Evolutionary conservation across 2,888 invertebrate genomes (phyloP), one percentile per base, ranked within the genome.

Genomic region (Lepidochrysops patricia): DNA sequence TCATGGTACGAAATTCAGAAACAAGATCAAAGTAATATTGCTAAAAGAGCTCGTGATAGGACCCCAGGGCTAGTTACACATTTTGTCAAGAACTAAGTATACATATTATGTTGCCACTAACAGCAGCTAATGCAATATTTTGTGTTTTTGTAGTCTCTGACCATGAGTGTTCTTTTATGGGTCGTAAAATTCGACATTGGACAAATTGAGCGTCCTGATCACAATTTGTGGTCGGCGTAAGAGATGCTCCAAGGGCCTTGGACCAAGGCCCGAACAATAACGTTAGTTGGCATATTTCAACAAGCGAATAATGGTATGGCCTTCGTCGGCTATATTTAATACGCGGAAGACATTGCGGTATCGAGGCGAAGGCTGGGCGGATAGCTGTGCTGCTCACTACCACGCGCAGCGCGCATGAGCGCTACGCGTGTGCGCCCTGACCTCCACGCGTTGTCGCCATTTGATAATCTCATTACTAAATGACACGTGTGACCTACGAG

Each of bases 251-350:
- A 82, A n/a, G n/a, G n/a, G n/a, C n/a, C n/a, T n/a, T n/a, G n/a
- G n/a, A n/a, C n/a, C n/a, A n/a, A 83, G 78, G 82, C 77, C 79
- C 74, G 70, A 71, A 68, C 70, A 75, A 71, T 72, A 71, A 71
- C 70, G 72, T 66, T 64, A 61, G 66, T 65, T 63, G 67, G 65
- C 66, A 64, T 67, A 65, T 70, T 71, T 68, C 66, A 68, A 70
- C 68, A 72, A 64, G 67, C 77, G 73, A 80, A 81, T 82, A 80
- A 80, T 78, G 75, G 70, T 69, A 64, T 77, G 88, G 80, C 88
- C 88, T 88, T 89, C 87, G 72, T 70, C 74, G 72, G 79, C 86
- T 89, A 88, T 84, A 84, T 88, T 82, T 86, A 82, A 74, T 84
- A 87, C 83, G 76, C 88, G 88, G 88, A 89, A 89, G 87, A 76